Evolutionary conservation across 1,140 invertebrate species (phyloP).

Genomic region (Nephila pilipes): DNA sequence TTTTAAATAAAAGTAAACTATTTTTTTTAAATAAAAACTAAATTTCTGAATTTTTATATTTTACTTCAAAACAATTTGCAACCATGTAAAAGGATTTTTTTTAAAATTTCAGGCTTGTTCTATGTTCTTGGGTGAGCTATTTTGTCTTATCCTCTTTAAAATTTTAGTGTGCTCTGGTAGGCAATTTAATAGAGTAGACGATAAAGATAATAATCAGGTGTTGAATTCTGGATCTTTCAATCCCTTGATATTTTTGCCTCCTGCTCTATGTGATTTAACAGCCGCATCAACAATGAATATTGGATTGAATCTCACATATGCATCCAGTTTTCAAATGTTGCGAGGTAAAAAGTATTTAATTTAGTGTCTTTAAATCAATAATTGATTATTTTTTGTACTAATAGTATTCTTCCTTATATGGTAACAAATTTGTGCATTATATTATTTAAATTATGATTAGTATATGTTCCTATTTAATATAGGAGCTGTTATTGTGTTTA

Average conservation of each 20-base stretch:
- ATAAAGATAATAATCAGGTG: too few relatives aligned
- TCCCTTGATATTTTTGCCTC: conserved; percentile 90
- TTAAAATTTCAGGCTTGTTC: conserved; percentile 85
- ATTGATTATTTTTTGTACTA: too few relatives aligned
- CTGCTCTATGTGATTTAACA: conserved; percentile 92
- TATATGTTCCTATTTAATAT: conserved; percentile 45
- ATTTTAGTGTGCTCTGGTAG: conserved; percentile 83
- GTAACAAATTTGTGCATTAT: too few relatives aligned
- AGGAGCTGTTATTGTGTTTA: conserved; percentile 96
- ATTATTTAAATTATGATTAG: too few relatives aligned
- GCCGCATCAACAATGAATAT: conserved; percentile 94
- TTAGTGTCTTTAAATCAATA: too few relatives aligned
- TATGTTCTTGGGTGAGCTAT: conserved; percentile 95
- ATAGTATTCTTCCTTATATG: too few relatives aligned
- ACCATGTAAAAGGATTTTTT: background rate
- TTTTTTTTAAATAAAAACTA: too few relatives aligned
- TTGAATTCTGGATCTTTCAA: conserved; percentile 83
- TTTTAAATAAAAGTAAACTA: too few relatives aligned
- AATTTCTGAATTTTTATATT: background rate
- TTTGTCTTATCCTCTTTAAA: conserved; percentile 90
- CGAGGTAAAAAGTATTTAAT: conserved; percentile 87
- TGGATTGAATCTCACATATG: conserved; percentile 94
- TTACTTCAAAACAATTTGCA: background rate
- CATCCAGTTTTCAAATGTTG: conserved; percentile 98
- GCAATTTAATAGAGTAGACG: conserved; percentile 80